These are phyloP conservation scores for Sitta europaea DNA, from an alignment of 2,113 vertebrate genomes.

Conservation along the genomic window DNA sequence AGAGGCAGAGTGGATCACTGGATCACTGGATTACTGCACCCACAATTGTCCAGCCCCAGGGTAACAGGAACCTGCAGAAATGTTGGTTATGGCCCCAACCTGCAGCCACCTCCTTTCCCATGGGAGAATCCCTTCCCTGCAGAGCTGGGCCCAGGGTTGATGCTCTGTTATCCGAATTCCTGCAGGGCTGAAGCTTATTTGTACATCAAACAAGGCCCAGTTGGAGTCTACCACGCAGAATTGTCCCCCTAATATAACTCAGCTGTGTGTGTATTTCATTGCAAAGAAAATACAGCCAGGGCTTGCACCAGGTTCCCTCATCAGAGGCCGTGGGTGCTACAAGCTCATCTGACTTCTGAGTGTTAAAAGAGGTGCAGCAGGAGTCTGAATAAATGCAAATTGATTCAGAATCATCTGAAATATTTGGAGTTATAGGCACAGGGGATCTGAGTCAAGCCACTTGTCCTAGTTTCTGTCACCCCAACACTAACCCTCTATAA, in stretches of 20 bases:
- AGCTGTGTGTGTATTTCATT: neutral
- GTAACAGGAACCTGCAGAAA: neutral
- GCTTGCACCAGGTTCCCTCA: neutral
- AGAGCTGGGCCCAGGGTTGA: neutral
- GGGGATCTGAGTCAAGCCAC: neutral
- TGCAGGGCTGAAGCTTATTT: conserved; percentile 16
- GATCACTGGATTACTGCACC: neutral
- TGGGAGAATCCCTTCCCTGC: neutral
- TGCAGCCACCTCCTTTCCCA: neutral
- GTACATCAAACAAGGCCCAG: conserved; percentile 1
- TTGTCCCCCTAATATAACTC: neutral
- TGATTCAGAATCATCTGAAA: neutral
- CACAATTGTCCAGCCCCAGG: rapidly evolving
- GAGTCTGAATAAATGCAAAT: neutral
- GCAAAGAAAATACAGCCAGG: neutral
- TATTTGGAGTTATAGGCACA: neutral
- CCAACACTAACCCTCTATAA: conserved; percentile 55
- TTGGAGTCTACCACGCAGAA: neutral
- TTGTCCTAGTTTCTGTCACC: conserved; percentile 29
- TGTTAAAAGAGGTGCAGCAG: neutral
- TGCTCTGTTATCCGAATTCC: neutral
- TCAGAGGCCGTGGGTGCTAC: neutral
- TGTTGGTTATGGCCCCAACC: neutral
- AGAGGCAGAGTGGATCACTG: neutral
- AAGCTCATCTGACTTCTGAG: rapidly evolving